phyloP scores from a whole-genome alignment of 2,113 vertebrate genomes.

The Mirza zaza region DNA sequence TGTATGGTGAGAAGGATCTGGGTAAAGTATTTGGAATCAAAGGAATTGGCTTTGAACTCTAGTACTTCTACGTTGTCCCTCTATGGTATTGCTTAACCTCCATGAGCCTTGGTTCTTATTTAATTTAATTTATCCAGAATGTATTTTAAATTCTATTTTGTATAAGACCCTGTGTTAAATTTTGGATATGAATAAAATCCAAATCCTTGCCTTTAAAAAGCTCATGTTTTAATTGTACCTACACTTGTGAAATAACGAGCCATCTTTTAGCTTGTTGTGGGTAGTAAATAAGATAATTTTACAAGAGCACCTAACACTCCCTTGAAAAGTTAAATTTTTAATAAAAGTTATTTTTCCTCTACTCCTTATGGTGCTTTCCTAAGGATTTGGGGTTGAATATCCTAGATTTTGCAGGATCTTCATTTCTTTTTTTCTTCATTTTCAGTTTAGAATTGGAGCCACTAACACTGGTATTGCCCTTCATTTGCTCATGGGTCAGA shows the following conservation, averaged over 20 bases:
- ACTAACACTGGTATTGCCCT: neutral
- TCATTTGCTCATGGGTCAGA: neutral
- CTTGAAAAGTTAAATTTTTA: slow-evolving; percentile 6
- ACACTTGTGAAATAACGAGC: neutral
- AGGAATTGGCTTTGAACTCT: neutral
- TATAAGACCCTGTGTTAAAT: neutral
- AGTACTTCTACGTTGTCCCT: neutral
- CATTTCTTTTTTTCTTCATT: neutral
- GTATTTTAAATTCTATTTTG: neutral
- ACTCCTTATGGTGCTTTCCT: neutral
- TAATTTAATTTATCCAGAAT: neutral
- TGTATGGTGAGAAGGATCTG: neutral
- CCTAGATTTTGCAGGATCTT: neutral
- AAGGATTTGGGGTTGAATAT: neutral
- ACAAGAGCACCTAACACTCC: neutral
- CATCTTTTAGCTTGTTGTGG: neutral
- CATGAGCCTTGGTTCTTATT: neutral
- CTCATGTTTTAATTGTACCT: neutral
- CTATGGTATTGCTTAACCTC: neutral
- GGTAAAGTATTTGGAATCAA: neutral
- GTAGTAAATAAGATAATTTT: neutral
- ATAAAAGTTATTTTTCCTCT: neutral
- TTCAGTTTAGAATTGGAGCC: neutral
- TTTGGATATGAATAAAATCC: neutral
- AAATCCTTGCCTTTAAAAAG: neutral